These are phyloP conservation scores for Melanotaenia pygmaea DNA, from an alignment of 2,797 vertebrate genomes.

Conservation along the genomic window DNA sequence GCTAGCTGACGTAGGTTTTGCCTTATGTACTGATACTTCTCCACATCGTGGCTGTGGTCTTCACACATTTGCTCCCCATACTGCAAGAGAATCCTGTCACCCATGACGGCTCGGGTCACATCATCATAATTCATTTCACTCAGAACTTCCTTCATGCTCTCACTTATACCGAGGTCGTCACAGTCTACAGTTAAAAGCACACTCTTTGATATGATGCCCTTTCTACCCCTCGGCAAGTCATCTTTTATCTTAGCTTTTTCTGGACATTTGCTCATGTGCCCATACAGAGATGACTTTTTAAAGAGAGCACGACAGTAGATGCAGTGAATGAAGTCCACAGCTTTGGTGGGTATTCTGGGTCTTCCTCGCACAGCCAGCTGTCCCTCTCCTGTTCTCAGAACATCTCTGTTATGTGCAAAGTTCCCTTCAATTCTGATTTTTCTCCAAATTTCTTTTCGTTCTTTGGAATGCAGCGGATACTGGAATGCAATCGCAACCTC, in stretches of 20 bases:
- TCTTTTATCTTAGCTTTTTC: constrained; percentile 31
- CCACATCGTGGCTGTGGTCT: constrained; percentile 14
- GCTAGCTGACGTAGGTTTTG: constrained; percentile 68
- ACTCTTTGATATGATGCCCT: constrained; percentile 24
- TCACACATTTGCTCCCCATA: constrained; percentile 58
- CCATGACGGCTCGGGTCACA: constrained; percentile 53
- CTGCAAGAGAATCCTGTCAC: constrained; percentile 58
- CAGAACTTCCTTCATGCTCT: constrained; percentile 44
- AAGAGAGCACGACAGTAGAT: constrained; percentile 63
- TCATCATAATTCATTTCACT: constrained; percentile 62
- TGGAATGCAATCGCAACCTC: constrained; percentile 67
- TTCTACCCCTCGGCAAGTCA: not conserved
- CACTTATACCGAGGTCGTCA: constrained; percentile 40
- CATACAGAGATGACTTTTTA: not conserved
- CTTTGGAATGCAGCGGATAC: constrained; percentile 52
- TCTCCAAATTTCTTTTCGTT: constrained; percentile 61
- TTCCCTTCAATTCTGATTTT: constrained; percentile 69
- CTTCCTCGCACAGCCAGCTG: constrained; percentile 48
- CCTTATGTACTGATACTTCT: constrained; percentile 40
- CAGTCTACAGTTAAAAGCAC: constrained; percentile 38
- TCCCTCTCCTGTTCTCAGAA: constrained; percentile 61
- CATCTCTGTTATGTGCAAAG: constrained; percentile 68
- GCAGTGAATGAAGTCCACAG: constrained; percentile 65
- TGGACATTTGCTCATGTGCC: constrained; percentile 56
- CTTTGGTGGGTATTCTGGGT: constrained; percentile 4